A percentile compares a stretch with the other conserved stretches of the same genome.
These are phyloP conservation scores for Acanthopagrus latus DNA, from an alignment of 2,797 vertebrate species.

Conservation along the genomic window DNA sequence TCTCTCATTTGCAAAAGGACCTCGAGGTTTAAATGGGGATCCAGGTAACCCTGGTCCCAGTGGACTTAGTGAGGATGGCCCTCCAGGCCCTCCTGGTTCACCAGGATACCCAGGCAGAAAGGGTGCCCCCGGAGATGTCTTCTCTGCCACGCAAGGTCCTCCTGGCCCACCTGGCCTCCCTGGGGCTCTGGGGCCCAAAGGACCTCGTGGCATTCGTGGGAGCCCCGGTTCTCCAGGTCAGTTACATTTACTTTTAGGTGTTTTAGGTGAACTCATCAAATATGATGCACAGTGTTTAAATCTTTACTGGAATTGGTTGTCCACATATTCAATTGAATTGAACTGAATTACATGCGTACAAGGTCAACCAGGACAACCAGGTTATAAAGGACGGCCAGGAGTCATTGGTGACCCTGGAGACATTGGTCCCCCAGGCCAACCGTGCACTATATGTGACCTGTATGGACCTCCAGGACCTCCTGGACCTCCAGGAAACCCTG, in stretches of 20 bases:
- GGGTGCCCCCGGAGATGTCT: constrained; percentile 60
- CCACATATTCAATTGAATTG: neutral
- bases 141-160: constrained; percentile 37
- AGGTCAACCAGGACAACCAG: constrained; percentile 61
- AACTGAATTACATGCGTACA: constrained; percentile 53
- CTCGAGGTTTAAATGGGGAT: constrained; percentile 67
- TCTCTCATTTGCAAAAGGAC: constrained; percentile 60
- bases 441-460: constrained; percentile 45
- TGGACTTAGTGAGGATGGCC: constrained; percentile 63
- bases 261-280: no score
- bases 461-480: constrained; percentile 27
- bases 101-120: constrained; percentile 64
- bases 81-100: constrained; percentile 60
- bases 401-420: constrained; percentile 59
- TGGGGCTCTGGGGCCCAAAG: constrained; percentile 53
- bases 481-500: constrained; percentile 65
- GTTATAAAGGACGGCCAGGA: constrained; percentile 69
- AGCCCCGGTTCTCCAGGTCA: constrained; percentile 64
- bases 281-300: neutral
- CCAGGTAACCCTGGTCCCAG: constrained; percentile 64
- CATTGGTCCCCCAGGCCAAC: constrained; percentile 56
- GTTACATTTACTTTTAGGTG: constrained; percentile 1
- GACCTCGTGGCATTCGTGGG: constrained; percentile 65
- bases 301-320: constrained; percentile 2
- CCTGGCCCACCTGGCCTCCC: constrained; percentile 52